phyloP scores from a whole-genome alignment of 2,113 vertebrate species.

The Macquaria ambigua region DNA sequence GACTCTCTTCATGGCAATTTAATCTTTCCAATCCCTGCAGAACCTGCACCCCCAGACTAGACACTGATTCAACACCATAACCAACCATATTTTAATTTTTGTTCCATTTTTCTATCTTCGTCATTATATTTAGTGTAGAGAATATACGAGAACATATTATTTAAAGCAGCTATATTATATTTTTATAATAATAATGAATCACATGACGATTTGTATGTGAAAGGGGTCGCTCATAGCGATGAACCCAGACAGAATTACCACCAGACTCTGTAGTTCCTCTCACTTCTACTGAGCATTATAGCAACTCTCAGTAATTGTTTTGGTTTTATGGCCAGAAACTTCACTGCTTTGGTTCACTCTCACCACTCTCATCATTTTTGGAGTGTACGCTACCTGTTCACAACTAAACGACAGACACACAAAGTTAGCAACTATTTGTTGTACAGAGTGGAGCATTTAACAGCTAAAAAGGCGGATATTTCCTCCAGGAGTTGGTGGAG shows the following conservation, averaged over 20 bases:
- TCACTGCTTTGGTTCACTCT: background rate
- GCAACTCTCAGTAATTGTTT: background rate
- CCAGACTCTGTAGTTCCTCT: background rate
- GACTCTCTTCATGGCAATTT: conserved; percentile 63
- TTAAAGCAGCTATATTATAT: background rate
- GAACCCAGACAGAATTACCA: background rate
- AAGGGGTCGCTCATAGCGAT: background rate
- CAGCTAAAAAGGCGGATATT: background rate
- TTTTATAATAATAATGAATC: background rate
- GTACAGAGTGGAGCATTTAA: background rate
- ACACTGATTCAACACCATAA: conserved; percentile 10
- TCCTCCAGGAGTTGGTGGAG: background rate
- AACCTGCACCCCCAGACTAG: conserved; percentile 39
- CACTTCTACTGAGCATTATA: background rate
- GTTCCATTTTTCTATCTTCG: background rate
- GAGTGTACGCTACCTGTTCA: too few relatives aligned
- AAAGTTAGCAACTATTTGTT: background rate
- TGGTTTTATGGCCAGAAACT: background rate
- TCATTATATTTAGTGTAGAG: background rate
- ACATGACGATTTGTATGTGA: background rate
- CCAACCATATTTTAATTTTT: background rate
- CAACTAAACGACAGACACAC: background rate
- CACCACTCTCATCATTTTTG: background rate
- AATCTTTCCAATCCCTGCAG: conserved; percentile 62
- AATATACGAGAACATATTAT: background rate